Percentiles rank a stretch among this genome's conserved stretches.
Evolutionary conservation across 2,113 vertebrate genomes (phyloP).

Genomic region (Grus americana): DNA sequence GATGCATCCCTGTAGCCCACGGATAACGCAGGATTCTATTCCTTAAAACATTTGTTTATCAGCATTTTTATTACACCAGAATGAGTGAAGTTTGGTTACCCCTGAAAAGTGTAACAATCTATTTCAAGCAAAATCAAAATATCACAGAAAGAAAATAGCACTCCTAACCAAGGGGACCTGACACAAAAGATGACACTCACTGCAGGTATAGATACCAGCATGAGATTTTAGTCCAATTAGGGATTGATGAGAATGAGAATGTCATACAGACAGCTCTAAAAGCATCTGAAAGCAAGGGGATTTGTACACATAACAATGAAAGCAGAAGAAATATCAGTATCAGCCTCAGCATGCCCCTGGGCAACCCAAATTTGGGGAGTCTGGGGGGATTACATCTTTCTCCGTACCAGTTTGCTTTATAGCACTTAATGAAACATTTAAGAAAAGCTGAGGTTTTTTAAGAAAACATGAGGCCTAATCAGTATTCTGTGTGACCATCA

Average conservation of each 20-base stretch:
- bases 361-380: neutral
- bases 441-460: neutral
- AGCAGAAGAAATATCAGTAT: neutral
- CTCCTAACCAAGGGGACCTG: neutral
- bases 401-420: neutral
- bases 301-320: neutral
- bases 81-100: neutral
- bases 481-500: neutral
- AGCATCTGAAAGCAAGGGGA: neutral
- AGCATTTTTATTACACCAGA: neutral
- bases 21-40: fast-evolving
- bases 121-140: neutral
- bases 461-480: neutral
- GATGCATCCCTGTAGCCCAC: neutral
- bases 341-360: neutral
- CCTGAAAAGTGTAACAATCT: neutral
- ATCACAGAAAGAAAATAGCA: neutral
- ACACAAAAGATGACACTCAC: neutral
- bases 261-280: neutral
- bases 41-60: neutral
- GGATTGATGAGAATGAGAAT: neutral
- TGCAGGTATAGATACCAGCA: neutral
- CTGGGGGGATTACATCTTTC: neutral
- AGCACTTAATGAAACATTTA: neutral
- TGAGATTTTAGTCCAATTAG: neutral